Percentiles rank a stretch among this genome's conserved stretches.
phyloP scores from a whole-genome alignment of 2,888 invertebrate species.

The Bedellia somnulentella region DNA sequence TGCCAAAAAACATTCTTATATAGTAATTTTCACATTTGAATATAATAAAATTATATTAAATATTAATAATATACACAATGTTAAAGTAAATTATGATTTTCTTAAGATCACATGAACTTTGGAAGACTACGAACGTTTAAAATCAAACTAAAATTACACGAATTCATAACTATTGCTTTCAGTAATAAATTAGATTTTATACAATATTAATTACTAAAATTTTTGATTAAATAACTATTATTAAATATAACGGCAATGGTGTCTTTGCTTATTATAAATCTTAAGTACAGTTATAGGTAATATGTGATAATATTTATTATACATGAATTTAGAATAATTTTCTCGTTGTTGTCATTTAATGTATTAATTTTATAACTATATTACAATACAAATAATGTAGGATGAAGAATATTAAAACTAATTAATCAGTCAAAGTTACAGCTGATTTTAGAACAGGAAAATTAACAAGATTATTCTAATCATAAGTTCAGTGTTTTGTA shows the following conservation, averaged over 20 bases:
- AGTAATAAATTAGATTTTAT: too few species aligned
- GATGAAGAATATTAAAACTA: constrained; percentile 30
- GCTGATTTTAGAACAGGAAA: constrained; percentile 17
- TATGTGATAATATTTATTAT: constrained; percentile 17
- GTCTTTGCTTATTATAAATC: constrained; percentile 27
- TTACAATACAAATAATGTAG: too few species aligned
- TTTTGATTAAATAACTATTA: constrained; percentile 10
- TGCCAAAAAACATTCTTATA: too few species aligned
- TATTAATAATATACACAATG: too few species aligned
- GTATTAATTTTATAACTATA: too few species aligned
- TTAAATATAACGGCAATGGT: constrained; percentile 32
- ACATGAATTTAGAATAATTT: constrained; percentile 56
- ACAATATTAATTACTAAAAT: constrained; percentile 18
- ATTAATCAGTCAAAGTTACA: constrained; percentile 48
- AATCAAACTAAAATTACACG: too few species aligned
- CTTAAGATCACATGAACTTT: constrained; percentile 40
- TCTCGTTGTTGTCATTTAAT: constrained; percentile 44
- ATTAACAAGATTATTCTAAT: constrained; percentile 15
- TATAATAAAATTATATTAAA: too few species aligned
- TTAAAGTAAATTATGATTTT: too few species aligned
- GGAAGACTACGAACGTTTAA: constrained; percentile 41
- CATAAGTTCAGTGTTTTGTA: constrained; percentile 17
- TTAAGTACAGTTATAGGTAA: background rate
- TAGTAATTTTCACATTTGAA: too few species aligned
- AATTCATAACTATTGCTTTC: too few species aligned